Percentiles rank a stretch among this genome's conserved stretches.
phyloP scores from a whole-genome alignment of 2,113 vertebrate species.

The Tetrao urogallus region DNA sequence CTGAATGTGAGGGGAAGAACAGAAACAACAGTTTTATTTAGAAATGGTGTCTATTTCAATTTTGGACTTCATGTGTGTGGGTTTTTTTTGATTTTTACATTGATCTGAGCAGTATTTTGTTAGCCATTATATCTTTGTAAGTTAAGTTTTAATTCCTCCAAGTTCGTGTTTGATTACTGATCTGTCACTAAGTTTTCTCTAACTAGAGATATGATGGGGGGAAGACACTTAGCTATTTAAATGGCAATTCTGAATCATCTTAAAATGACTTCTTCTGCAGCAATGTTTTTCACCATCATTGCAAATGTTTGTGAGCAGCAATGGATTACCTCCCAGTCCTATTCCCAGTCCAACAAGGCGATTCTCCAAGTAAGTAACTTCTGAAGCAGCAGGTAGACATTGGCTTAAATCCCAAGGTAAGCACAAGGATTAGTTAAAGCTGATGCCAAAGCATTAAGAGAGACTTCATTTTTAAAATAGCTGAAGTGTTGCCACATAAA shows the following conservation, averaged over 20 bases:
- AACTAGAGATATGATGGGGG: not conserved
- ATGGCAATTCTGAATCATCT: not conserved
- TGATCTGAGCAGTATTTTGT: not conserved
- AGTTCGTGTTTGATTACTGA: not conserved
- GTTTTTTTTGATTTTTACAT: not conserved
- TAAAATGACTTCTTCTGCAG: slow-evolving; percentile 68
- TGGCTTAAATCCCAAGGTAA: not conserved
- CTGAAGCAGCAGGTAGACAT: not conserved
- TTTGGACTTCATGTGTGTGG: not conserved
- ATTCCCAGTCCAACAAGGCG: slow-evolving; percentile 90
- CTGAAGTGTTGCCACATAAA: not conserved
- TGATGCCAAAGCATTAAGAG: not conserved
- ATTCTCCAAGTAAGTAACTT: slow-evolving; percentile 83
- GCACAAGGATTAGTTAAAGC: not conserved
- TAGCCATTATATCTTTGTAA: not conserved
- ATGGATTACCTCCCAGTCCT: slow-evolving; percentile 90
- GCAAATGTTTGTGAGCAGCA: slow-evolving; percentile 95
- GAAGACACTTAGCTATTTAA: not conserved
- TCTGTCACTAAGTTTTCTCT: not conserved
- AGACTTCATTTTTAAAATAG: not conserved
- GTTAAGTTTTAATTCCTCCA: not conserved
- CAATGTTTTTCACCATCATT: slow-evolving; percentile 96
- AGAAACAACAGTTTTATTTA: not conserved
- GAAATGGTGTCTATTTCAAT: not conserved
- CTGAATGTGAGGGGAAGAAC: not conserved